Conservation (phyloP, 2,888 invertebrate species). For the Standfussiana lucernea region DNA sequence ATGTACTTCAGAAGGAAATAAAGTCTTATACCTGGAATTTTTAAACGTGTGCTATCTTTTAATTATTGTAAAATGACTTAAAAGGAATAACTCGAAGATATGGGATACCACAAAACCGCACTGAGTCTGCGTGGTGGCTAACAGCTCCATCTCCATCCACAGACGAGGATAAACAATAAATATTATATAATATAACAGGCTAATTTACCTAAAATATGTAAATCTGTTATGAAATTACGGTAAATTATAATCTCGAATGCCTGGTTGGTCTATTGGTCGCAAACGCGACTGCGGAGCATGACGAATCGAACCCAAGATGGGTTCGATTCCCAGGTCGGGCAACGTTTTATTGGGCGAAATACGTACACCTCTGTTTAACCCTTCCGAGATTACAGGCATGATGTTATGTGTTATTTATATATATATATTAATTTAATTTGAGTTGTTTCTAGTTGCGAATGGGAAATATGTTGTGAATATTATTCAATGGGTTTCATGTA, state of each 20-base stretch:
- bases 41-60: neutral
- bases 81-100: neutral
- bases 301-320: no score
- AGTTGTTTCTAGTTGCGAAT: conserved; percentile 1
- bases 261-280: no score
- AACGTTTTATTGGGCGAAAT: no score
- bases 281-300: no score
- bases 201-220: neutral
- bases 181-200: no score
- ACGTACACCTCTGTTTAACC: no score
- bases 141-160: no score
- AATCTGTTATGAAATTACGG: no score
- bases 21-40: neutral
- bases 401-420: no score
- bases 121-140: neutral
- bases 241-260: no score
- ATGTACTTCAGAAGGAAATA: neutral
- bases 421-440: neutral
- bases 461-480: neutral
- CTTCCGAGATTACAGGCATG: no score
- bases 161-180: neutral
- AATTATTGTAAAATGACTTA: neutral
- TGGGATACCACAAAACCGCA: neutral
- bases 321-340: no score
- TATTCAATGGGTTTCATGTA: neutral